Percentiles rank a stretch among this genome's conserved stretches.
phyloP scores from a whole-genome alignment of 2,888 invertebrate genomes.

The Helleia helle region DNA sequence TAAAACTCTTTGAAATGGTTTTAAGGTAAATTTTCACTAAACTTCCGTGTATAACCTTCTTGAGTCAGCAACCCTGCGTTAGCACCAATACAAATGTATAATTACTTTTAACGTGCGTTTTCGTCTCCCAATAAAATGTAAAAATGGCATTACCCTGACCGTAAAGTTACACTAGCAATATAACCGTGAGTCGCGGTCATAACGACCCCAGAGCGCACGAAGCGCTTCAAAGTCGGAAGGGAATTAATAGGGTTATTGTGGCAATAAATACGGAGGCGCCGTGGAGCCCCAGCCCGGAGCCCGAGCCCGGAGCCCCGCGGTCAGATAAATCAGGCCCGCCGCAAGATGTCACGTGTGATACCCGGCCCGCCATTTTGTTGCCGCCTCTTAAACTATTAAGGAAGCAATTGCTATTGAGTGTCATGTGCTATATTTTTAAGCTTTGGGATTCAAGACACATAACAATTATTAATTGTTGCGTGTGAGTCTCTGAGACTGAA shows the following conservation, averaged over 20 bases:
- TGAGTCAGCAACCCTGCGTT: neutral
- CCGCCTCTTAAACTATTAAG: conserved; percentile 1
- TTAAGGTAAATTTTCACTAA: neutral
- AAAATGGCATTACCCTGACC: neutral
- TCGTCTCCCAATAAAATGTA: neutral
- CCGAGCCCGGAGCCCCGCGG: conserved; percentile 52
- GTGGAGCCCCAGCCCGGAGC: too few species aligned
- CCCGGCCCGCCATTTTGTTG: conserved; percentile 14
- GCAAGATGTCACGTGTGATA: conserved; percentile 51
- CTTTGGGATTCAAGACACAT: too few species aligned
- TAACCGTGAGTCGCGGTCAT: conserved; percentile 21
- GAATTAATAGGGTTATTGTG: conserved; percentile 71
- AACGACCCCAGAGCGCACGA: conserved; percentile 18
- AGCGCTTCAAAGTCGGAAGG: conserved; percentile 46
- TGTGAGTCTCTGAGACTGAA: too few species aligned
- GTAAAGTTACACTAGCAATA: conserved; percentile 14
- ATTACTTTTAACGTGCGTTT: neutral
- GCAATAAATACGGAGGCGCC: conserved; percentile 67
- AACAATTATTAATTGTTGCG: too few species aligned
- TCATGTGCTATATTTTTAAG: too few species aligned
- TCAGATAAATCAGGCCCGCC: conserved; percentile 63
- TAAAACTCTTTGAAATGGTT: too few species aligned
- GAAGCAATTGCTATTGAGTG: too few species aligned
- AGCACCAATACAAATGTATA: neutral
- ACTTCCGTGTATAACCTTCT: neutral